A percentile compares a stretch with the other conserved stretches of the same genome.
phyloP scores from a whole-genome alignment of 2,797 vertebrate genomes.

The Mormyrus proboscirostris region DNA sequence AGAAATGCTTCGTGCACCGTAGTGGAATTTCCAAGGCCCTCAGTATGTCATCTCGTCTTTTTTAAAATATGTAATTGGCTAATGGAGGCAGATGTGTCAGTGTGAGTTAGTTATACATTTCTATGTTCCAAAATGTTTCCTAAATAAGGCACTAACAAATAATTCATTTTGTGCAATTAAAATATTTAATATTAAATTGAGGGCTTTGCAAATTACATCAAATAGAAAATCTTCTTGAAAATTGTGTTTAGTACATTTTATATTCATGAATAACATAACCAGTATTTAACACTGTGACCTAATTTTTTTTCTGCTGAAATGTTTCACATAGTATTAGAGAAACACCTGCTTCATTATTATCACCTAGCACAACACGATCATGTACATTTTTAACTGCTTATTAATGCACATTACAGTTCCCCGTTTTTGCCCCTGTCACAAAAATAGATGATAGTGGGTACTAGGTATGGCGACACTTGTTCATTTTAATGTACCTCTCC shows the following conservation, averaged over 20 bases:
- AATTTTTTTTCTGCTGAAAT: background rate
- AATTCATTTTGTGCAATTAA: constrained; percentile 1
- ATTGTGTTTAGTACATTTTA: background rate
- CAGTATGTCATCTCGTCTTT: background rate
- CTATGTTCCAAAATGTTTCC: background rate
- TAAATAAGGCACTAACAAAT: background rate
- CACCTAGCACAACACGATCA: background rate
- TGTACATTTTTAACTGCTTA: background rate
- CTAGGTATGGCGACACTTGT: background rate
- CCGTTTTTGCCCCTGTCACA: background rate
- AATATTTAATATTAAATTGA: background rate
- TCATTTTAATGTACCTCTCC: background rate
- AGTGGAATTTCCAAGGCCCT: constrained; percentile 3
- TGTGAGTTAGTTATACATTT: background rate
- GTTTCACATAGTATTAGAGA: background rate
- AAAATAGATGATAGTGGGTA: background rate
- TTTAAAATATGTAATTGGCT: background rate
- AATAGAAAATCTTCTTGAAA: background rate
- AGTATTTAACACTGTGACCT: background rate
- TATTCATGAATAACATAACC: background rate
- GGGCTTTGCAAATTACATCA: background rate
- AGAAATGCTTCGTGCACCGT: background rate
- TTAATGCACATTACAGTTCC: background rate
- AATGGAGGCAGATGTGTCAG: constrained; percentile 8
- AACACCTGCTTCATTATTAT: background rate